phyloP scores from a whole-genome alignment of 2,888 invertebrate species.

The Dynastes grantii region DNA sequence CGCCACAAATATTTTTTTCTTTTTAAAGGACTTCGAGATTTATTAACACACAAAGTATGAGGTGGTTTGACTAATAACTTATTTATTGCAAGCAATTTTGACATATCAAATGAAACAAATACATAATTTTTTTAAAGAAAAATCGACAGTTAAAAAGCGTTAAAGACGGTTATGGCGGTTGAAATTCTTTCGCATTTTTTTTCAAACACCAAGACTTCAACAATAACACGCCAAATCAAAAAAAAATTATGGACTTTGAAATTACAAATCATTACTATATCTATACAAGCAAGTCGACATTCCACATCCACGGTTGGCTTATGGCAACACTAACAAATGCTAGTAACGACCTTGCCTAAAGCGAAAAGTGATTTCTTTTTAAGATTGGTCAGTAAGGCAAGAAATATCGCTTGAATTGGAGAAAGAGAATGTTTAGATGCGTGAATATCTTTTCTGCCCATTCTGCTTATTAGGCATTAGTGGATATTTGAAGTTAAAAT shows the following conservation, averaged over 20 bases:
- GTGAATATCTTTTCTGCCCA: too few species aligned
- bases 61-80: too few species aligned
- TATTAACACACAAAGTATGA: too few species aligned
- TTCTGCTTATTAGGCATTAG: too few species aligned
- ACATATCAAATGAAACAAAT: background rate
- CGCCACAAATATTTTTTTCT: too few species aligned
- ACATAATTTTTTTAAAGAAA: background rate
- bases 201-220: background rate
- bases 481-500: too few species aligned
- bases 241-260: background rate
- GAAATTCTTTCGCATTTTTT: background rate
- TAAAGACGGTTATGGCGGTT: background rate
- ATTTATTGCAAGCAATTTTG: too few species aligned
- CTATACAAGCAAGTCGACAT: background rate
- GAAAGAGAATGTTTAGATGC: background rate
- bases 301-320: too few species aligned
- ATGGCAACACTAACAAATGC: too few species aligned
- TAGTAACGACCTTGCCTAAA: conserved; percentile 16
- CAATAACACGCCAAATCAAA: background rate
- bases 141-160: background rate
- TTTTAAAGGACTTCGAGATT: too few species aligned
- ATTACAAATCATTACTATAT: background rate
- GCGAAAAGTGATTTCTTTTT: conserved; percentile 25
- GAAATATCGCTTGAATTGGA: background rate
- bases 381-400: conserved; percentile 2